Evolutionary conservation across 2,113 vertebrate species (phyloP).

Genomic region (rat (Rattus norvegicus)): DNA sequence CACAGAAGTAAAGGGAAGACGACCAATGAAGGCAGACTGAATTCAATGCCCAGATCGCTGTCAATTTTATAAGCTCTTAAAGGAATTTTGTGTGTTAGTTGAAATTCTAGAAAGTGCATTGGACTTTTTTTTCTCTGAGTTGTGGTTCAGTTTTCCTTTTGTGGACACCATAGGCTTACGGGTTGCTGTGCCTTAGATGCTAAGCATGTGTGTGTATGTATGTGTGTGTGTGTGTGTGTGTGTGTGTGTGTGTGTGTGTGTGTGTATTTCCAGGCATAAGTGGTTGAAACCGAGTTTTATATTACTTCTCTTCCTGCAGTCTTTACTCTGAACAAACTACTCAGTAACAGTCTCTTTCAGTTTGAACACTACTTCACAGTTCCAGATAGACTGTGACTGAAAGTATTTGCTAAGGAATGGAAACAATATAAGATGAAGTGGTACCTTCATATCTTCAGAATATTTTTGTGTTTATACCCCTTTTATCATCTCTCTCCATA

Average conservation of each 20-base stretch:
- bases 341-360: background rate
- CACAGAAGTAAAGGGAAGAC: background rate
- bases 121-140: rapidly evolving
- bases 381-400: background rate
- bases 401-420: background rate
- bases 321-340: background rate
- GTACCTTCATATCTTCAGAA: background rate
- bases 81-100: background rate
- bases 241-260: too few species aligned
- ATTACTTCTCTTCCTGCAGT: background rate
- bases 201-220: background rate
- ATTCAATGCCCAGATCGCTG: background rate
- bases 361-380: background rate
- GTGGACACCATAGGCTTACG: background rate
- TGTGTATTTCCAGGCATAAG: background rate
- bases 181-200: background rate
- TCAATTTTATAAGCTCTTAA: too few species aligned
- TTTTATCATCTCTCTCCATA: background rate
- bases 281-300: background rate
- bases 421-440: background rate
- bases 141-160: background rate
- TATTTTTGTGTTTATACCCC: background rate
- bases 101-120: background rate
- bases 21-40: rapidly evolving
- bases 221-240: too few species aligned